These are phyloP conservation scores for Hofmannophila pseudospretella DNA, from an alignment of 2,888 invertebrate genomes.

Conservation along the genomic window DNA sequence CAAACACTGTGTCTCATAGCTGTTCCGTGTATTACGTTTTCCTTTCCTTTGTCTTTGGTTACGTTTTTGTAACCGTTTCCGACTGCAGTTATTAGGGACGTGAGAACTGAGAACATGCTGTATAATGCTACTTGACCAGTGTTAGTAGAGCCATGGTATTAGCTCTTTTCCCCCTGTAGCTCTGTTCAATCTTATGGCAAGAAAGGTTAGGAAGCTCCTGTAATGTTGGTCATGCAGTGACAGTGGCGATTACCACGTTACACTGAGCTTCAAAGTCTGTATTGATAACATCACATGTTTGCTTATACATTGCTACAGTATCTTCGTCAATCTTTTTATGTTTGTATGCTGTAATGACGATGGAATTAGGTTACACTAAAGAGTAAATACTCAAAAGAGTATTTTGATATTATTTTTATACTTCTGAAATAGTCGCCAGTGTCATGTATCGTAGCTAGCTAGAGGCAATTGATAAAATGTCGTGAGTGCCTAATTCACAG, in stretches of 20 bases:
- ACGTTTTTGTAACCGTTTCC: conserved; percentile 71
- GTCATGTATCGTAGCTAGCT: neutral
- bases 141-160: neutral
- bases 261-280: conserved; percentile 41
- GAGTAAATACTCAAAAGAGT: too few relatives aligned
- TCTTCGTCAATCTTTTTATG: conserved; percentile 11
- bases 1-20: conserved; percentile 42
- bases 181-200: neutral
- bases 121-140: conserved; percentile 21
- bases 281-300: conserved; percentile 36
- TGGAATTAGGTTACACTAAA: neutral
- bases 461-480: neutral
- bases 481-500: neutral
- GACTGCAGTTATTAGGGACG: conserved; percentile 70
- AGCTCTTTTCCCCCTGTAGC: neutral
- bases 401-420: too few relatives aligned
- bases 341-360: neutral
- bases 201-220: neutral
- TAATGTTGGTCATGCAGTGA: conserved; percentile 15
- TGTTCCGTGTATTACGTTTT: conserved; percentile 58
- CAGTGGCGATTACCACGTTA: conserved; percentile 43
- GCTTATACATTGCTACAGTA: conserved; percentile 36
- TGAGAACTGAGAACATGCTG: conserved; percentile 65
- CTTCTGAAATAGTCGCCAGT: too few relatives aligned
- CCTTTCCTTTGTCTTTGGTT: conserved; percentile 66